A percentile compares a stretch with the other conserved stretches of the same genome.
These are phyloP conservation scores for Brevipalpus yothersi DNA, from an alignment of 1,140 invertebrate species.

Conservation along the genomic window DNA sequence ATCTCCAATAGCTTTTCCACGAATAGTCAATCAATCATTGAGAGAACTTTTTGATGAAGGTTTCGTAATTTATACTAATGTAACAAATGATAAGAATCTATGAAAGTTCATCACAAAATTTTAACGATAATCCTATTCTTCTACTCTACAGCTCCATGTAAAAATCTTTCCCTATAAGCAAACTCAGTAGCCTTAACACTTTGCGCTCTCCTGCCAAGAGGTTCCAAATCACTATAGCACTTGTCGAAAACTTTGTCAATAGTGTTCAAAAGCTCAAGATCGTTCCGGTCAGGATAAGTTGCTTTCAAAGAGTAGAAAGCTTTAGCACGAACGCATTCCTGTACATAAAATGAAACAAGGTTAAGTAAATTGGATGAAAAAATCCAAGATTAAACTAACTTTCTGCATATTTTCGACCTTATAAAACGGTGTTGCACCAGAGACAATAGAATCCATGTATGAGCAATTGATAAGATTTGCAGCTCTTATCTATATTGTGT, in stretches of 20 bases:
- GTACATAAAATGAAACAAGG: not conserved
- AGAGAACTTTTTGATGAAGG: too few species aligned
- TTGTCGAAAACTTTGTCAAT: slow-evolving; percentile 69
- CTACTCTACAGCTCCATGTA: not conserved
- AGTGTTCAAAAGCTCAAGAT: slow-evolving; percentile 39
- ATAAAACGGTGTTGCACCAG: slow-evolving; percentile 43
- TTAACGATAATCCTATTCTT: too few species aligned
- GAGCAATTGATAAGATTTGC: slow-evolving; percentile 79
- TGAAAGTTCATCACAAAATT: too few species aligned
- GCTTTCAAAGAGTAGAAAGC: slow-evolving; percentile 54
- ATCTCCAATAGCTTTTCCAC: too few species aligned
- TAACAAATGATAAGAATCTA: too few species aligned
- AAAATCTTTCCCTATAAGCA: slow-evolving; percentile 30
- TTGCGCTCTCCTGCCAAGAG: not conserved
- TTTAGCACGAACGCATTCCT: slow-evolving; percentile 61
- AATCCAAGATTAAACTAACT: slow-evolving; percentile 7
- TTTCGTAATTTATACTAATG: too few species aligned
- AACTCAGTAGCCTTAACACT: slow-evolving; percentile 23
- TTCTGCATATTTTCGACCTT: slow-evolving; percentile 31
- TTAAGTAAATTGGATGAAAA: not conserved
- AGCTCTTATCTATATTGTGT: slow-evolving; percentile 20
- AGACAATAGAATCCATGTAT: slow-evolving; percentile 44
- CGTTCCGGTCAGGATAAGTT: slow-evolving; percentile 38
- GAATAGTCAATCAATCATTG: too few species aligned
- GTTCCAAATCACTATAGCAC: slow-evolving; percentile 47